A percentile compares a stretch with the other conserved stretches of the same genome.
phyloP scores from a whole-genome alignment of 2,888 invertebrate species.

The Leuctra nigra region DNA sequence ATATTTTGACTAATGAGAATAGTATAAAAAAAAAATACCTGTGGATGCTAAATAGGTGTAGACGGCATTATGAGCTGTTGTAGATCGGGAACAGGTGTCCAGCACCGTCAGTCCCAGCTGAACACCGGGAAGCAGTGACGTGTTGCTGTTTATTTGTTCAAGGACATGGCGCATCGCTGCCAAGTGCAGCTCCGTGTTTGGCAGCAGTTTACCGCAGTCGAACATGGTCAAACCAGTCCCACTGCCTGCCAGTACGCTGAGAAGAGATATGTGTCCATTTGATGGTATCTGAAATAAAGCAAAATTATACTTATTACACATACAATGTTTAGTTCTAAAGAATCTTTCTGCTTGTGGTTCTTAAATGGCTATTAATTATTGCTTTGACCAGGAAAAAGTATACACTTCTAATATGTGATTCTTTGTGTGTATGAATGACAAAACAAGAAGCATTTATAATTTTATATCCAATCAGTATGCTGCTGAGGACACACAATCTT shows the following conservation, averaged over 20 bases:
- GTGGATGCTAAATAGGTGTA: conserved; percentile 26
- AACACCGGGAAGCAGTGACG: conserved; percentile 31
- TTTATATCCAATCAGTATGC: too few species aligned
- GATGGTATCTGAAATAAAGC: conserved; percentile 28
- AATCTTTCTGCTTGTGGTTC: too few species aligned
- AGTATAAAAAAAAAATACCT: too few species aligned
- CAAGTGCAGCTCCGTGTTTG: conserved; percentile 36
- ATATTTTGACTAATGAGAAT: too few species aligned
- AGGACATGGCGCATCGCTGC: conserved; percentile 41
- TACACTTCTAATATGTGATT: too few species aligned
- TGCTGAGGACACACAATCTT: too few species aligned
- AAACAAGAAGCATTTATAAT: too few species aligned
- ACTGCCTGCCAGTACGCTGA: conserved; percentile 33
- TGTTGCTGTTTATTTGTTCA: conserved; percentile 37
- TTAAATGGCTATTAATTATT: too few species aligned
- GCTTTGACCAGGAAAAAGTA: too few species aligned
- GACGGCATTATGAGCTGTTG: conserved; percentile 29
- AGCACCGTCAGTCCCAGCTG: conserved; percentile 33
- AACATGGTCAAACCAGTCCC: conserved; percentile 33
- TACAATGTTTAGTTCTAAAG: too few species aligned
- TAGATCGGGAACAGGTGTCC: conserved; percentile 34
- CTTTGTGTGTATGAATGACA: too few species aligned
- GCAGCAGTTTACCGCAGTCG: conserved; percentile 38
- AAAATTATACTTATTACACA: too few species aligned
- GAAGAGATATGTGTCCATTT: conserved; percentile 32